Evolutionary conservation across 2,113 vertebrate species (phyloP).

Genomic region (Sturnira hondurensis): DNA sequence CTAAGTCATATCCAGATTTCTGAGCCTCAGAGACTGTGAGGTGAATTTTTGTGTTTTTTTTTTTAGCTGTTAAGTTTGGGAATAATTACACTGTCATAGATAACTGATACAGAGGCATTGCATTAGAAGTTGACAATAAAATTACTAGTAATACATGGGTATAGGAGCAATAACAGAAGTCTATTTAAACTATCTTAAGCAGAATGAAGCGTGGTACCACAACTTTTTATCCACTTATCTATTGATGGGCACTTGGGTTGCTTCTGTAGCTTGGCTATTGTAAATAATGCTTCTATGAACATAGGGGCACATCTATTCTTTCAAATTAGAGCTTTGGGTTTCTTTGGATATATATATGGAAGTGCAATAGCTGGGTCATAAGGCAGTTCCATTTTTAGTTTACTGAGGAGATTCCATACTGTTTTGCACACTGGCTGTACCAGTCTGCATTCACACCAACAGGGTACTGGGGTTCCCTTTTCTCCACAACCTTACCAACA

Average conservation of each 20-base stretch:
- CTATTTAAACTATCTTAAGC: not conserved
- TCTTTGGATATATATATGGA: not conserved
- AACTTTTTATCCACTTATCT: not conserved
- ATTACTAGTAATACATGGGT: not conserved
- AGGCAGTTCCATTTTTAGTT: not conserved
- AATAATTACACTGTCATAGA: not conserved
- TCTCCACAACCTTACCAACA: not conserved
- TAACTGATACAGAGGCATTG: not conserved
- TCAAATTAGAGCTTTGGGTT: not conserved
- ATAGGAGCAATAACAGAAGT: conserved; percentile 2
- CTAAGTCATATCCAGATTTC: not conserved
- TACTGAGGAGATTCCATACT: not conserved
- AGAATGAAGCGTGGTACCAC: not conserved
- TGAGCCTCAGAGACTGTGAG: not conserved
- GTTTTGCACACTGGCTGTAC: too few relatives aligned
- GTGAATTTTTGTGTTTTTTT: not conserved
- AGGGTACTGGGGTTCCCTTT: not conserved
- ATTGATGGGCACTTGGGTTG: not conserved
- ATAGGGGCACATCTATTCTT: not conserved
- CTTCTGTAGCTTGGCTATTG: not conserved
- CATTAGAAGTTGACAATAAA: not conserved
- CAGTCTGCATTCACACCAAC: too few relatives aligned
- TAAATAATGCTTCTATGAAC: not conserved
- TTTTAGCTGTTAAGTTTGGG: not conserved
- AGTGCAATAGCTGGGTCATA: not conserved